Evolutionary conservation across 1,140 invertebrate species (phyloP), one percentile per base, ranked within the genome.

Genomic region (Sinella curviseta): DNA sequence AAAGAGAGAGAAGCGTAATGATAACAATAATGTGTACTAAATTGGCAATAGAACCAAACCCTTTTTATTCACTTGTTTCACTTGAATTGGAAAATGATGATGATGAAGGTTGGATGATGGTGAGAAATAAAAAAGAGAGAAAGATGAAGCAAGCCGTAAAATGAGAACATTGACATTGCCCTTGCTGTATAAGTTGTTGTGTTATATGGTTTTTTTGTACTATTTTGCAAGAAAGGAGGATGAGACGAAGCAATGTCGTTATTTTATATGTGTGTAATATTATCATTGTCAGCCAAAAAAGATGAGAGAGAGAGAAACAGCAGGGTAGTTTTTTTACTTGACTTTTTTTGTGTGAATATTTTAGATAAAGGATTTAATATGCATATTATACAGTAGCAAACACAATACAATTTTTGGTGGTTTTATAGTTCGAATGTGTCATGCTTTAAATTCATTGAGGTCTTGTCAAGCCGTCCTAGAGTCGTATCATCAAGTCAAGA

Each of bases 81-180:
- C 39, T 48, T 48, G 39, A 48, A 8, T 4, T 4, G 4, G 39
- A 17, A 48, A 17, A 48, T 48, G 39, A 48, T 4, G 39, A 48
- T 48, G 39, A 48, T 48, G 39, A 48, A 8, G 39, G 39, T 48
- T 8, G 4, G 17, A 48, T 8, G 17, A 17, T 48, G 39, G 39
- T 48, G 17, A 8, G 4, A 48, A 48, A 48, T 48, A 17, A 48
- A 17, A 17, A 48, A 8, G 39, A 48, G 39, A 48, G 17, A 8
- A 48, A 48, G 17, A 17, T 8, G 17, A 17, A 8, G 3, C 12
- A 60, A 60, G 55, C 55, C 55, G 24, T 60, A 60, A 60, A 60
- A 60, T 60, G 55, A 60, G 55, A 60, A 24, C 55, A 60, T 60
- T 60, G 55, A 60, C 55, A 60, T 60, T 60, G 55, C 55, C 55